Percentiles rank a stretch among this genome's conserved stretches.
Evolutionary conservation across 64 coral and sea anemone genomes (phyloP).

Genomic region (Hydrozoanthus tunicans): DNA sequence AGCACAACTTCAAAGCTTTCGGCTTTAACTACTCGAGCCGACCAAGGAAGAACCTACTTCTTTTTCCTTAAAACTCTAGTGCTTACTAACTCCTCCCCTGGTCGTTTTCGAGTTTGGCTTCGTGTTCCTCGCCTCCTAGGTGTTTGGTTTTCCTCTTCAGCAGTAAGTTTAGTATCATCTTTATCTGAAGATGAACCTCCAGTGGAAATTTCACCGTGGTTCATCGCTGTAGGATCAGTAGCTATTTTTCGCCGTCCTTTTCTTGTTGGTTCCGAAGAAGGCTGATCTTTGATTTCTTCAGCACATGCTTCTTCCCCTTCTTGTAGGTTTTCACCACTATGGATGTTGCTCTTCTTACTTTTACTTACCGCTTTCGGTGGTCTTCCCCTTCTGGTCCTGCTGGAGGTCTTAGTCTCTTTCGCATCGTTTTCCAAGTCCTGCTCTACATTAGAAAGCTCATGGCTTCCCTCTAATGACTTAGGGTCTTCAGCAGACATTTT

Average conservation of each 20-base stretch:
- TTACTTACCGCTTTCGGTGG: neutral
- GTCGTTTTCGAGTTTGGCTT: neutral
- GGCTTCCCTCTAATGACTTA: neutral
- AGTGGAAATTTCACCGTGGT: neutral
- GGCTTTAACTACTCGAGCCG: too few species aligned
- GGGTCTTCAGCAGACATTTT: neutral
- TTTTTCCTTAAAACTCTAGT: slow-evolving; percentile 39
- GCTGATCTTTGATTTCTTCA: neutral
- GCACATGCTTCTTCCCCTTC: neutral
- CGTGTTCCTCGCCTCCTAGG: slow-evolving; percentile 17
- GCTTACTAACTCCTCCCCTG: neutral
- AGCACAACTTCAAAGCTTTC: too few species aligned
- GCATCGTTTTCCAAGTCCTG: neutral
- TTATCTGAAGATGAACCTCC: neutral
- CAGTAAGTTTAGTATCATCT: neutral
- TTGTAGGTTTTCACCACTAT: neutral
- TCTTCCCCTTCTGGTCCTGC: slow-evolving; percentile 1
- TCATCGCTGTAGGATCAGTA: neutral
- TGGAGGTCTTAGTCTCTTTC: neutral
- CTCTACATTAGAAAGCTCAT: neutral
- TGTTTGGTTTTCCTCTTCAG: neutral
- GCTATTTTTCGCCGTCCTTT: neutral
- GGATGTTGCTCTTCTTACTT: neutral
- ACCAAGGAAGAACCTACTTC: neutral
- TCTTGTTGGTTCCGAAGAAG: neutral